These are phyloP conservation scores for Dipodomys spectabilis DNA, from an alignment of 2,113 vertebrate genomes.

Conservation along the genomic window DNA sequence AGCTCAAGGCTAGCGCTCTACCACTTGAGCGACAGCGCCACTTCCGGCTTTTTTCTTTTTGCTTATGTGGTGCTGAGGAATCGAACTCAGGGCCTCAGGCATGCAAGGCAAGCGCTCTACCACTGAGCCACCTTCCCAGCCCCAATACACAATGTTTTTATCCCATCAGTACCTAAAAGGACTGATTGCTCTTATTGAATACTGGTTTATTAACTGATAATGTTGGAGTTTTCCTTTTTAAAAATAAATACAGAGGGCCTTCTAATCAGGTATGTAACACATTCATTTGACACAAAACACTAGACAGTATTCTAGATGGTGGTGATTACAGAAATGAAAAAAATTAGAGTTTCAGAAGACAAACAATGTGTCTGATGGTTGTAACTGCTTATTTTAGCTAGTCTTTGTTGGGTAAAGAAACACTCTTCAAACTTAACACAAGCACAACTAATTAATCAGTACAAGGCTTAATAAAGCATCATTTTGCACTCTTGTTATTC, in stretches of 20 bases:
- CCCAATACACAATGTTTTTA: background rate
- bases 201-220: background rate
- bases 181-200: background rate
- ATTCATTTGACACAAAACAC: background rate
- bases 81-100: no score
- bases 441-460: no score
- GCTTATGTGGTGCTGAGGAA: no score
- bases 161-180: background rate
- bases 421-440: background rate
- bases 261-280: background rate
- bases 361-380: background rate
- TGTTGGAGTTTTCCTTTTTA: slow-evolving; percentile 31
- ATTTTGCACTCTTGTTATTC: background rate
- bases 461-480: background rate
- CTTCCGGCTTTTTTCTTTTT: no score
- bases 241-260: background rate
- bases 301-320: background rate
- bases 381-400: background rate
- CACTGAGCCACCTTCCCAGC: no score
- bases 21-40: no score
- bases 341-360: background rate
- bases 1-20: no score
- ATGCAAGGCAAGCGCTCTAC: no score
- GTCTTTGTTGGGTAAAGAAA: background rate
- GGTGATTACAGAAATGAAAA: background rate